Percentiles rank a stretch among this genome's conserved stretches.
Evolutionary conservation across 2,797 vertebrate species (phyloP).

Genomic region (Centroberyx gerrardi): DNA sequence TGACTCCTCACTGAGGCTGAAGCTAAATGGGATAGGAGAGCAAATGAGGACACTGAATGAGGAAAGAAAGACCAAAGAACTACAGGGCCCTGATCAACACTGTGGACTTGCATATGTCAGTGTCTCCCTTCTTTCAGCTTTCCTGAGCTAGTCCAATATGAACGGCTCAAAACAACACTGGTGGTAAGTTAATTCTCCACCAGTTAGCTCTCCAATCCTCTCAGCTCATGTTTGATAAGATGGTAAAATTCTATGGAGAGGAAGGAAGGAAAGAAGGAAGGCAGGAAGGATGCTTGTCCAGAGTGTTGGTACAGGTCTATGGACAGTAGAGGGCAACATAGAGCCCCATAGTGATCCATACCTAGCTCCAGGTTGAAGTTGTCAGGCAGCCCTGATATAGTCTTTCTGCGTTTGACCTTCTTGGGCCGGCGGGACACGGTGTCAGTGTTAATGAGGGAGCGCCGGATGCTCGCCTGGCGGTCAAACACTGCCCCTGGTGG

Average conservation of each 20-base stretch:
- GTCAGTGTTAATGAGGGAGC: conserved; percentile 99
- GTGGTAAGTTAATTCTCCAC: background rate
- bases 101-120: conserved; percentile 39
- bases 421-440: conserved; percentile 98
- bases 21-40: conserved; percentile 37
- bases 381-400: conserved; percentile 99
- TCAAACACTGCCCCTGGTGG: conserved; percentile 99
- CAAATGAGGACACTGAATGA: conserved; percentile 50
- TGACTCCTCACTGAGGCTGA: conserved; percentile 15
- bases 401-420: conserved; percentile 99
- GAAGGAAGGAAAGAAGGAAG: conserved; percentile 9
- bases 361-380: conserved; percentile 98
- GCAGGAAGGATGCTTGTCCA: conserved; percentile 50
- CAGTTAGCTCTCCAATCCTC: background rate
- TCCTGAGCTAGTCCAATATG: background rate
- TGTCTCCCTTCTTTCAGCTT: conserved; percentile 7
- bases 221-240: background rate
- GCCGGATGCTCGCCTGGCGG: conserved; percentile 98
- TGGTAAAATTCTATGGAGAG: background rate
- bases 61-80: conserved; percentile 49
- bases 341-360: conserved; percentile 87
- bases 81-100: conserved; percentile 54
- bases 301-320: conserved; percentile 63
- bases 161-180: conserved; percentile 14
- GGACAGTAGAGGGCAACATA: conserved; percentile 64